Evolutionary conservation across 2,113 vertebrate species (phyloP).

Genomic region (Paradoxurus hermaphroditus): DNA sequence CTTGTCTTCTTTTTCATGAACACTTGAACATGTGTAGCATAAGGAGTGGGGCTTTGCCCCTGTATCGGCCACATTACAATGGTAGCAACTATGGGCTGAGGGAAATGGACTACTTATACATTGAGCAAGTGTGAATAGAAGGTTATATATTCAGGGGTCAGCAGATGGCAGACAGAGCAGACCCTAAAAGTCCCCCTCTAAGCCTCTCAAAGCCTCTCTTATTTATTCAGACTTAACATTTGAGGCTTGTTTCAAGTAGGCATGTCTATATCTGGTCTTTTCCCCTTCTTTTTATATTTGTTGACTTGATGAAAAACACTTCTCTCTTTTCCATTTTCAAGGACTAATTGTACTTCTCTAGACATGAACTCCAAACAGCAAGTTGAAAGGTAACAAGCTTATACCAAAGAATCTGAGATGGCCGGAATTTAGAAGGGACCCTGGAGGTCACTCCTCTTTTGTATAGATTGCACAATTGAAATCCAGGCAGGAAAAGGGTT

Average conservation of each 20-base stretch:
- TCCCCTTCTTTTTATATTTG: not conserved
- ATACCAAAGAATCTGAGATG: slow-evolving; percentile 28
- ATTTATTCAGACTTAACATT: slow-evolving; percentile 1
- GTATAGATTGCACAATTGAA: not conserved
- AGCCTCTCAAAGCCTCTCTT: not conserved
- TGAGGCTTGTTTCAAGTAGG: not conserved
- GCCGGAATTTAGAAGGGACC: slow-evolving; percentile 2
- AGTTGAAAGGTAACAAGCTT: not conserved
- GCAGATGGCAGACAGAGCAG: not conserved
- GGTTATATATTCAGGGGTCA: not conserved
- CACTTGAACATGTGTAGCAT: not conserved
- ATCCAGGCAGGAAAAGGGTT: not conserved
- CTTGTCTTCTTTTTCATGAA: not conserved
- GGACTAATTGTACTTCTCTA: not conserved
- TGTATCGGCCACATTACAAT: not conserved
- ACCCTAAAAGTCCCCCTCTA: not conserved
- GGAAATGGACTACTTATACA: not conserved
- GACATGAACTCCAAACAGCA: not conserved
- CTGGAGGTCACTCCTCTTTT: not conserved
- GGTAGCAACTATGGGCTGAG: not conserved
- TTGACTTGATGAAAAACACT: not conserved
- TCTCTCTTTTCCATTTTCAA: not conserved
- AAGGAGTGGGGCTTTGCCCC: not conserved
- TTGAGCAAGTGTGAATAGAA: not conserved
- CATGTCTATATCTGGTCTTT: not conserved